Evolutionary conservation across 2,888 invertebrate species (phyloP).

Genomic region (Scaptomyza caliginosa): DNA sequence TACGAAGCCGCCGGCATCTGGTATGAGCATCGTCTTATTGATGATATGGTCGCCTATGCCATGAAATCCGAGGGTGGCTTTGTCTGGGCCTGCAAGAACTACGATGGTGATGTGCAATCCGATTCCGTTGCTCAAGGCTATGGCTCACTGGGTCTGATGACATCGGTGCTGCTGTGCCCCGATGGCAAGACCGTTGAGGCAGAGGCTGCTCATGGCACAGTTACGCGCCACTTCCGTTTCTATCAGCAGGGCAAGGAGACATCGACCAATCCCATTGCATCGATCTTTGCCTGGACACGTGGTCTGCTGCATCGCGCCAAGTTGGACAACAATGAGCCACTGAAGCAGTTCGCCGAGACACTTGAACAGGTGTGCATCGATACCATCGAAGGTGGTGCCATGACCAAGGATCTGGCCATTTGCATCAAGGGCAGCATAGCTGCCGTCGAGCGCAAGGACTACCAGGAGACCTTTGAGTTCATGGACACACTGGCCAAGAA

Average conservation of each 20-base stretch:
- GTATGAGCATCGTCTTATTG: conserved; percentile 99
- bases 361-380: conserved; percentile 96
- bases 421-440: conserved; percentile 97
- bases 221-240: conserved; percentile 94
- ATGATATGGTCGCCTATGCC: conserved; percentile 99
- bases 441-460: conserved; percentile 89
- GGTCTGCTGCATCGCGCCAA: conserved; percentile 97
- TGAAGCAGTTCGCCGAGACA: conserved; percentile 92
- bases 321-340: conserved; percentile 91
- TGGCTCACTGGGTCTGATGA: conserved; percentile 98
- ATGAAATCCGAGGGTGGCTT: conserved; percentile 99
- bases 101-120: conserved; percentile 99
- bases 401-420: conserved; percentile 99
- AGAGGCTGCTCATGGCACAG: conserved; percentile 99
- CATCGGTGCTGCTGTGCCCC: conserved; percentile 97
- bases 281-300: conserved; percentile 99
- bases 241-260: conserved; percentile 98
- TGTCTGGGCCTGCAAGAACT: conserved; percentile 99
- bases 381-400: conserved; percentile 96
- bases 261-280: conserved; percentile 99
- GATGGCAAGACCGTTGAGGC: conserved; percentile 99
- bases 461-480: conserved; percentile 98
- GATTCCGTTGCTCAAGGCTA: conserved; percentile 99
- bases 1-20: conserved; percentile 95
- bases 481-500: conserved; percentile 97